Base-by-base conservation (phyloP, 2,888 invertebrate genomes). In the Oxycera nigricornis region DNA sequence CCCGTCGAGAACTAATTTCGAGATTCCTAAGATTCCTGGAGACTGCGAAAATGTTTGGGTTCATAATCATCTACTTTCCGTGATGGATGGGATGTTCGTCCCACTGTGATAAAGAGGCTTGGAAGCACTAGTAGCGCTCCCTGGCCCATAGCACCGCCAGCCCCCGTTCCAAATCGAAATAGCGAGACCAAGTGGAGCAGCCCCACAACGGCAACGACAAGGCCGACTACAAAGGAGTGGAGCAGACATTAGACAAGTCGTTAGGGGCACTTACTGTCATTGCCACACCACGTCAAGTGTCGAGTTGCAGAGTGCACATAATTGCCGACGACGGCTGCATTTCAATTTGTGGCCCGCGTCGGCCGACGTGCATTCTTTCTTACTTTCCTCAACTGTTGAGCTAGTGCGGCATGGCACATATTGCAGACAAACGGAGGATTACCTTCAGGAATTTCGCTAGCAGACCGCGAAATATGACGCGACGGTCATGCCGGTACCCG, bases 211-310 rank as follows among this genome's bases (percentile, higher is more conserved):
- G n/a, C n/a, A n/a, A n/a, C n/a, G n/a, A n/a, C n/a, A n/a, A n/a
- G 46, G 46, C 46, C 17, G 9, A n/a, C 11, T 55, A 2, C 20
- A 61, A 26, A 17, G 9, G 31, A 28, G 26, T 28, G 28, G 31
- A 31, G 26, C 9, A 30, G 61, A 31, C 61, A 61, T 61, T 61
- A 61, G 61, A 30, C 31, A 61, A n/a, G 61, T 61, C 61, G 20
- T 17, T 61, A 26, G 31, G 20, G 20, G 61, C 61, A 61, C 61
- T 61, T 31, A 61, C 14, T 20, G 31, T 26, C 61, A 26, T 57
- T 26, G 57, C 28, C 28, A 57, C 61, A 61, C 28, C 28, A 57
- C 61, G 31, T 61, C 11, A 31, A 61, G 61, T 61, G 61, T 31
- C 31, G 30, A 61, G 17, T 30, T 31, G 7, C 28, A 11, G 14